Evolutionary conservation across 1,140 invertebrate species (phyloP).

Genomic region (Euura lappo): DNA sequence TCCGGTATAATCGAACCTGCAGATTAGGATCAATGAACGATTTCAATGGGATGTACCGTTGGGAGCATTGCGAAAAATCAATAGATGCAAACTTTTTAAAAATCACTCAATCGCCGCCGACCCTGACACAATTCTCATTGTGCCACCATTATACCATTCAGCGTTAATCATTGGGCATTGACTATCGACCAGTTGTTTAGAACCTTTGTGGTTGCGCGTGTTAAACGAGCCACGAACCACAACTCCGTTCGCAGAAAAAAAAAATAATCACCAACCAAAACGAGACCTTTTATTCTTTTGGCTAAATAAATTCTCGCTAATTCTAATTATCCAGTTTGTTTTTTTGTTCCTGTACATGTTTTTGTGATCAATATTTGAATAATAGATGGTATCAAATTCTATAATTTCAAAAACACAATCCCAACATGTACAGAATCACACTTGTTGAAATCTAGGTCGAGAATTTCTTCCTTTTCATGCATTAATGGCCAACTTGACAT

Average conservation of each 20-base stretch:
- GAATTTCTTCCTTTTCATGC: too few species aligned
- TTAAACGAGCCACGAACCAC: not conserved
- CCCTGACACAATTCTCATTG: not conserved
- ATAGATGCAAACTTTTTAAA: not conserved
- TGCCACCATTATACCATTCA: not conserved
- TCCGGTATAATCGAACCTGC: too few species aligned
- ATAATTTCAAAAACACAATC: too few species aligned
- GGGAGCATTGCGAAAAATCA: not conserved
- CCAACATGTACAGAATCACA: too few species aligned
- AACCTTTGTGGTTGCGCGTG: not conserved
- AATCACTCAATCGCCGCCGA: not conserved
- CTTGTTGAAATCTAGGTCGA: too few species aligned
- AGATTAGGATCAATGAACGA: not conserved
- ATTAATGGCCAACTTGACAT: too few species aligned
- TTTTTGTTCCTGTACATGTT: too few species aligned
- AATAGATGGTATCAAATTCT: too few species aligned
- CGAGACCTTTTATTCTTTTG: too few species aligned
- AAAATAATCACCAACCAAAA: not conserved
- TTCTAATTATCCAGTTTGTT: too few species aligned
- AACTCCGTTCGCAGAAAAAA: not conserved
- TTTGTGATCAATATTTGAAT: too few species aligned
- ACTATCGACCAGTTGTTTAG: not conserved
- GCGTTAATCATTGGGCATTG: slow-evolving; percentile 1
- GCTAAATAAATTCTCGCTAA: too few species aligned
- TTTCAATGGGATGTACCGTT: not conserved